Evolutionary conservation across 1,140 invertebrate genomes (phyloP).

Genomic region (Diuraphis noxia): DNA sequence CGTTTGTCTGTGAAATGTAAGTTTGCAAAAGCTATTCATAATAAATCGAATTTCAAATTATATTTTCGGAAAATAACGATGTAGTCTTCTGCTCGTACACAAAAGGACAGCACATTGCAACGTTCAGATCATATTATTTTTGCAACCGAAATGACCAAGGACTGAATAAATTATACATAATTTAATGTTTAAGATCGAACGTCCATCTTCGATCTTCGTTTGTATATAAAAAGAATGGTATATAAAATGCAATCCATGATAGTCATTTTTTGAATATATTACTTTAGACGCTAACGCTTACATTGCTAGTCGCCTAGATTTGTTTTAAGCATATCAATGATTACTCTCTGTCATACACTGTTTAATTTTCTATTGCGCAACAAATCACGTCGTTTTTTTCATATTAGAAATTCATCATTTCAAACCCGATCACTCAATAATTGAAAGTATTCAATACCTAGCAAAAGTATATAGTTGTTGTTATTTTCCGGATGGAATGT

Average conservation of each 20-base stretch:
- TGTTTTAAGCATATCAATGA: neutral
- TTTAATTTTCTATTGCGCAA: constrained; percentile 25
- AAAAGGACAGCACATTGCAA: neutral
- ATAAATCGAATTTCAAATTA: constrained; percentile 23
- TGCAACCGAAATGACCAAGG: constrained; percentile 51
- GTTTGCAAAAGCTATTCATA: neutral
- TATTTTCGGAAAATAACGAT: constrained; percentile 41
- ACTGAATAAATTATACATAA: constrained; percentile 51
- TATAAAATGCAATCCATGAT: constrained; percentile 27
- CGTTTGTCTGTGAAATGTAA: neutral
- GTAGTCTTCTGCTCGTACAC: neutral
- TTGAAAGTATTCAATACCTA: neutral
- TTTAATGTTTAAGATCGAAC: constrained; percentile 7
- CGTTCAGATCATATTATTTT: constrained; percentile 28
- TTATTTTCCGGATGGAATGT: neutral
- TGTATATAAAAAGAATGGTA: constrained; percentile 1
- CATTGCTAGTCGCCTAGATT: neutral
- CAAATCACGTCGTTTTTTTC: neutral
- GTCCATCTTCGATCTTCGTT: constrained; percentile 35
- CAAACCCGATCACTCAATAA: neutral
- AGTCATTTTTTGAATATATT: constrained; percentile 23
- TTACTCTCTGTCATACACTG: neutral
- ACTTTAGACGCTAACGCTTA: neutral
- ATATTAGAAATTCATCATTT: constrained; percentile 11
- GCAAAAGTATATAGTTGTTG: neutral